Base-by-base conservation (phyloP, 64 coral and sea anemone species). In the Stichodactyla mertensii region DNA sequence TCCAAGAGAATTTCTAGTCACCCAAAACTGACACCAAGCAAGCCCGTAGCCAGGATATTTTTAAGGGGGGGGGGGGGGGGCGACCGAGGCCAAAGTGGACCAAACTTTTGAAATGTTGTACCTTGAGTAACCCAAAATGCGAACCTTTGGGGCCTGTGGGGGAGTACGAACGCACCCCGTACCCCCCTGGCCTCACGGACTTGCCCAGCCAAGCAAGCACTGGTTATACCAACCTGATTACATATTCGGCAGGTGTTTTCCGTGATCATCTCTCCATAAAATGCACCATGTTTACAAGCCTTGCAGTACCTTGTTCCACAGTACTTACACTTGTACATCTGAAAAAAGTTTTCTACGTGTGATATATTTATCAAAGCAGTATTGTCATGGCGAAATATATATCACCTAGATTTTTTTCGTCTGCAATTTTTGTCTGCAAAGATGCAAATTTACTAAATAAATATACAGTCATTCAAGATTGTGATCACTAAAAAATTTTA, bases 241-340 rank as follows among this genome's bases (percentile, higher is more conserved):
- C 94, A 95, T 61, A 95, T 88, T 61, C 91, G 20, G 67, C 94
- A 95, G n/a, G 77, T 89, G 57, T 81, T 45, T 64, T 78, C 67
- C 27, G 85, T 89, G 31, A 83, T 85, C 94, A 95, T 95, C n/a
- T 92, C 87, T 58, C 94, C 94, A 85, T 95, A 87, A 88, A 95
- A 95, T 53, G 92, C 94, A 67, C 94, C 94, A 4, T 91, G 84
- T 60, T 89, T 92, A 83, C 94, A 95, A 8, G 94, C 64, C 69
- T 92, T 90, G 78, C 94, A 95, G 11, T 92, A 95, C 8, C 91
- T 95, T 20, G 94, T 95, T 14, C 94, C 94, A 77, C 94, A 95
- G 51, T 87, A 95, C 54, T 83, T 90, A 80, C 91, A 95, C 84
- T 92, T 95, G 79, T 89, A 95, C 55, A 92, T 95, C 94, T 95